Evolutionary conservation across 2,888 invertebrate genomes (phyloP), one percentile per base, ranked within the genome.

Genomic region (Morinoia aosen): DNA sequence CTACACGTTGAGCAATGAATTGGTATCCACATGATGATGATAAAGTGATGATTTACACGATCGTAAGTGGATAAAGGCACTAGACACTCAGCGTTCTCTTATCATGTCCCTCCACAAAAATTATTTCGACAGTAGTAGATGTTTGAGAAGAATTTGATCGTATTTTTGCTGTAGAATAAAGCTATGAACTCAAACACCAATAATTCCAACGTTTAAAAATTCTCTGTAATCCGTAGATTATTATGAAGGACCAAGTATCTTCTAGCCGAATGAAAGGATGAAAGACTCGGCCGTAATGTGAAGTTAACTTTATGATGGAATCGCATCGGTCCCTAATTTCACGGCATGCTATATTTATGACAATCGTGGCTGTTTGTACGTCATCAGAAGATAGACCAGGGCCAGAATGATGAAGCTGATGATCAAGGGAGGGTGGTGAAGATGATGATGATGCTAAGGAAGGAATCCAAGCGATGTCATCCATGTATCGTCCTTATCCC

Each of bases 401-500:
- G 7, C 33, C 76, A 33, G 76, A 76, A 76, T 76, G 76, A 76
- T 76, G 76, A 10, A 76, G 76, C 76, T 76, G 76, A 76, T 76
- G 76, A 33, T 76, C 76, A 76, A 76, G 76, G 33, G 76, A 76
- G 76, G 25, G 76, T 76, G 76, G 25, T 76, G 76, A 76, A 76
- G 76, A 76, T 76, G 76, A 76, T 25, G 76, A 76, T 76, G 76
- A 76, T 76, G 76, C 33, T 76, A 76, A 76, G 76, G 76, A 33
- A 76, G 76, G 76, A 76, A 76, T 76, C 76, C 76, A 33, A 76
- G 76, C 19, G 76, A 76, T 10, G 76, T 8, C 76, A 16, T 76
- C 76, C 76, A 76, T 33, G 76, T 76, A 76, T 76, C 76, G 76
- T 76, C 76, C 76, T 33, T 76, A 76, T 76, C 76, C 76, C 76